Percentiles rank a stretch among this genome's conserved stretches.
Evolutionary conservation across 92 coral and sea anemone species (phyloP).

Genomic region (Parazoanthus atlanticus): DNA sequence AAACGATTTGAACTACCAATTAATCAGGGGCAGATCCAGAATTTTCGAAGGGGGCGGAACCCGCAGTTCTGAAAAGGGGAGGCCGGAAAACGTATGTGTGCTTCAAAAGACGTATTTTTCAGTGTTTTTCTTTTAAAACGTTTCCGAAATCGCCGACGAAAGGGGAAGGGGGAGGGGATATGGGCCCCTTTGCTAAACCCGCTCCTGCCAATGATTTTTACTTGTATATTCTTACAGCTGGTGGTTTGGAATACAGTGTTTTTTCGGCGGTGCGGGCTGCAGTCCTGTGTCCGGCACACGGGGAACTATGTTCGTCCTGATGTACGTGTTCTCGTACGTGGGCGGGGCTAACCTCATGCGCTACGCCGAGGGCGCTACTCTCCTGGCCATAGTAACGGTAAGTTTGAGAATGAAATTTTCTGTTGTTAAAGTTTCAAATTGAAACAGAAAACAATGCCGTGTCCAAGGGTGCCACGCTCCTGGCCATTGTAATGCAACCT

Average conservation of each 20-base stretch:
- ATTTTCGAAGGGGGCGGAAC: too few species aligned
- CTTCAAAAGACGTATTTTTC: too few species aligned
- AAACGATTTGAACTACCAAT: too few species aligned
- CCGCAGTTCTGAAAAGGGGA: too few species aligned
- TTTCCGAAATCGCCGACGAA: too few species aligned
- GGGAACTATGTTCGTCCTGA: slow-evolving; percentile 75
- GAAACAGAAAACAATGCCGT: too few species aligned
- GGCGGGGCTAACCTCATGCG: slow-evolving; percentile 78
- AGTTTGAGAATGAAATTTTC: neutral
- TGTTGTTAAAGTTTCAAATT: neutral
- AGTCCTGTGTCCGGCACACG: slow-evolving; percentile 61
- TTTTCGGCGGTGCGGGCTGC: slow-evolving; percentile 84
- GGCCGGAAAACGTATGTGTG: too few species aligned
- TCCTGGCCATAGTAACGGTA: slow-evolving; percentile 80
- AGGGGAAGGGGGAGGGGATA: too few species aligned
- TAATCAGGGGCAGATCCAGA: too few species aligned
- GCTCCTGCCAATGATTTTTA: neutral
- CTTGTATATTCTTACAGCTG: slow-evolving; percentile 55
- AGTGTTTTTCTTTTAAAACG: too few species aligned
- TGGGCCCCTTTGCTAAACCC: neutral
- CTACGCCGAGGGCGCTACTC: slow-evolving; percentile 89
- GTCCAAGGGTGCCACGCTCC: too few species aligned
- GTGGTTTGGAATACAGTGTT: slow-evolving; percentile 85
- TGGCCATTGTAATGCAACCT: too few species aligned
- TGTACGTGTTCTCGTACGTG: slow-evolving; percentile 72